Evolutionary conservation across 2,888 invertebrate genomes (phyloP), one percentile per base, ranked within the genome.

Genomic region (Onthophagus sagittarius): DNA sequence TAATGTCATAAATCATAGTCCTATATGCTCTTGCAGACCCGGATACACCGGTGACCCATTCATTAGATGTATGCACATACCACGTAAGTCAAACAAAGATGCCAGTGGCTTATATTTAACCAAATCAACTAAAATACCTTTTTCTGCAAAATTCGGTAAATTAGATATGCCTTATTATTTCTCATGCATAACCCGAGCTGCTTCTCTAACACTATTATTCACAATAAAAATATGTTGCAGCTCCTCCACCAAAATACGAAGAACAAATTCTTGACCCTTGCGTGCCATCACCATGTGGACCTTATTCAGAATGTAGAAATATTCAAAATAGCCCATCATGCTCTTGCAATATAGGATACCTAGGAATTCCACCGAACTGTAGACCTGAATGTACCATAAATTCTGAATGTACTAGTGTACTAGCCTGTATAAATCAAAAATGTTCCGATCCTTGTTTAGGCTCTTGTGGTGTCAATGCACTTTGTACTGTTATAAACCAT

Each of bases 361-460:
- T 89, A 76, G 94, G 94, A 70, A 90, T 90, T 77, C 93, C 94
- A 71, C 92, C 93, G 72, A 91, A 92, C 79, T 94, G 94, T 82
- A 88, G 92, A 53, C 94, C 94, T 5, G 94, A 94, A 84, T 94
- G 94, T 83, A 89, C 89, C 11, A 90, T 93, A 74, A 93, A 92
- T 81, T 88, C 92, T 0, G 93, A 94, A 82, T 94, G 94, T 82
- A 84, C 90, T 5, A 91, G 90, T 79, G 90, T 91, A 77, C 86
- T 89, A 80, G 93, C 94, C 3, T 94, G 94, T 80, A 91, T 91
- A 53, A 90, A 89, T 83, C 90, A 92, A 81, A 92, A 90, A 82
- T 94, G 94, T 84, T 85, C 88, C 70, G 91, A 94, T 83, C 94
- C 94, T 0, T 94, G 94, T 80, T 91, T 92, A 1, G 93, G 93